A percentile compares a stretch with the other conserved stretches of the same genome.
Conservation (phyloP, 1,140 invertebrate species). For the Dryas iulia region DNA sequence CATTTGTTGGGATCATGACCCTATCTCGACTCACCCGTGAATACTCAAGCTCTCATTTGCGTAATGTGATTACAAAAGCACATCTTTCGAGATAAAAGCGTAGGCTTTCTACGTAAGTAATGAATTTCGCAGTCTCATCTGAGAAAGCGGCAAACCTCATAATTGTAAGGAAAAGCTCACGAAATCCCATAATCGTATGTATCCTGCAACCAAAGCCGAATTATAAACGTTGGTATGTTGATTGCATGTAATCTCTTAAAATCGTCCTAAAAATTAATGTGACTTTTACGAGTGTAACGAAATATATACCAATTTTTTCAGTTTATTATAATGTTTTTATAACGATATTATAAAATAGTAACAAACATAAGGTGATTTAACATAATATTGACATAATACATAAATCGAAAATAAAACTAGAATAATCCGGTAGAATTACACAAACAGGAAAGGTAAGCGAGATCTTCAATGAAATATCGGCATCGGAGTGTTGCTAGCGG, state of each 20-base stretch:
- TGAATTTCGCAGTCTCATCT: conserved; percentile 66
- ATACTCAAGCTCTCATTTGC: conserved; percentile 75
- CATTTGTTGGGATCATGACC: conserved; percentile 73
- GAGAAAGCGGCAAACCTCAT: conserved; percentile 48
- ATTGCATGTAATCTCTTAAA: background rate
- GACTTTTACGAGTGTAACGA: too few species aligned
- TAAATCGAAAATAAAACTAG: background rate
- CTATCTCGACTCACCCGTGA: conserved; percentile 71
- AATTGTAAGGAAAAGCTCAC: conserved; percentile 50
- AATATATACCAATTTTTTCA: too few species aligned
- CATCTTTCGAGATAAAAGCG: conserved; percentile 76
- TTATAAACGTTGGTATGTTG: background rate
- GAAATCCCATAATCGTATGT: conserved; percentile 20
- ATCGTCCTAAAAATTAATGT: background rate
- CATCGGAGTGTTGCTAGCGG: conserved; percentile 12
- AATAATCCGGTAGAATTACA: background rate
- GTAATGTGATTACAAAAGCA: conserved; percentile 79
- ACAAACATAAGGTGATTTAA: too few species aligned
- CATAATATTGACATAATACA: too few species aligned
- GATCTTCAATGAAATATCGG: conserved; percentile 17
- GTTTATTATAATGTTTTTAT: too few species aligned
- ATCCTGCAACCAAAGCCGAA: background rate
- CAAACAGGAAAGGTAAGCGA: background rate
- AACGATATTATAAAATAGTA: too few species aligned
- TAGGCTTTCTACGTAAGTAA: conserved; percentile 72